These are phyloP conservation scores for Drosophila equinoxialis DNA, from an alignment of 1,140 invertebrate genomes.

Conservation along the genomic window DNA sequence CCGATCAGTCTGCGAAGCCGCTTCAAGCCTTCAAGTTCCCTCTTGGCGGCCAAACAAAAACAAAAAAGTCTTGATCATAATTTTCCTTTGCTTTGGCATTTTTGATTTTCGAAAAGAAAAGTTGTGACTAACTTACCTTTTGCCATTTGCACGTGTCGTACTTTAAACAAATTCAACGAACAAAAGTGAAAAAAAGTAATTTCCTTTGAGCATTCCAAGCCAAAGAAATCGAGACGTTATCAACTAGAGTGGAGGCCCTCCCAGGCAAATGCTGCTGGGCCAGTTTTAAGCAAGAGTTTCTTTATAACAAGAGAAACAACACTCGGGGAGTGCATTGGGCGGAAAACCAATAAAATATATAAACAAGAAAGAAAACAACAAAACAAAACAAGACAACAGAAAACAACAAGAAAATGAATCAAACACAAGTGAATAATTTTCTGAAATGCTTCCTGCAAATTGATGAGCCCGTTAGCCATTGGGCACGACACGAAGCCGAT, in stretches of 20 bases:
- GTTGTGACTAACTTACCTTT: not conserved
- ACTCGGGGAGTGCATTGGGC: slow-evolving; percentile 16
- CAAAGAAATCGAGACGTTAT: not conserved
- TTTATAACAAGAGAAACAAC: not conserved
- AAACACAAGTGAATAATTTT: slow-evolving; percentile 78
- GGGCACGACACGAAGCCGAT: slow-evolving; percentile 51
- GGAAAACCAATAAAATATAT: slow-evolving; percentile 40
- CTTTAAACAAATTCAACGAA: not conserved
- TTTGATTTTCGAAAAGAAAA: slow-evolving; percentile 4
- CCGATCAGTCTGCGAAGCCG: slow-evolving; percentile 60
- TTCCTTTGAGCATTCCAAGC: slow-evolving; percentile 40
- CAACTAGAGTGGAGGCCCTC: slow-evolving; percentile 1
- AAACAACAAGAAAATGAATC: slow-evolving; percentile 66
- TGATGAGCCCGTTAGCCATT: slow-evolving; percentile 64
- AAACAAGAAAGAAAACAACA: slow-evolving; percentile 15
- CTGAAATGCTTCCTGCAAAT: slow-evolving; percentile 80
- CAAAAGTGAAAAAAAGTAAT: not conserved
- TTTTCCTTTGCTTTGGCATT: slow-evolving; percentile 4
- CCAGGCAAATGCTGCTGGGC: slow-evolving; percentile 33
- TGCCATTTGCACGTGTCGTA: not conserved
- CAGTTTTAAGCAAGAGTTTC: slow-evolving; percentile 29
- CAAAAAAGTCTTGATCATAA: not conserved
- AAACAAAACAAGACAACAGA: slow-evolving; percentile 29
- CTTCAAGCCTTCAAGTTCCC: slow-evolving; percentile 48
- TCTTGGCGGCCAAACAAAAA: slow-evolving; percentile 22